Conservation (phyloP, 2,113 vertebrate species). For the Meleagris gallopavo region DNA sequence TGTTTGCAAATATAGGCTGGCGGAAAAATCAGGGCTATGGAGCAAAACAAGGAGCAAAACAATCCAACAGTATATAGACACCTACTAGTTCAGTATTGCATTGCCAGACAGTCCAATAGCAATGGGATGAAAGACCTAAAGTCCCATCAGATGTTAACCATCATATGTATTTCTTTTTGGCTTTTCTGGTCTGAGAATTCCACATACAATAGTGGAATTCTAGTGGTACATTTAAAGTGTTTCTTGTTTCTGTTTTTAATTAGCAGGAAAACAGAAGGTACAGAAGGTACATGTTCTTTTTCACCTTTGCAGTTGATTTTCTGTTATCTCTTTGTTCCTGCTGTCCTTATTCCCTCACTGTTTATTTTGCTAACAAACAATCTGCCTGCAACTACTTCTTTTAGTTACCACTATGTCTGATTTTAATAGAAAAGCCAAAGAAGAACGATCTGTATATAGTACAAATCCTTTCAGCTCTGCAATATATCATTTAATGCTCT, state of each 20-base stretch:
- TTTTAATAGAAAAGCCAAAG: slow-evolving; percentile 18
- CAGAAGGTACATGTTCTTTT: not conserved
- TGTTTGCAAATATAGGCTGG: not conserved
- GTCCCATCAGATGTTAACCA: not conserved
- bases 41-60: not conserved
- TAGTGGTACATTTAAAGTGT: not conserved
- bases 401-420: not conserved
- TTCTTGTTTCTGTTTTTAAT: slow-evolving; percentile 33
- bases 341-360: slow-evolving; percentile 4
- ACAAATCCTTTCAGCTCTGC: not conserved
- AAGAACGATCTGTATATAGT: not conserved
- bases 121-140: not conserved
- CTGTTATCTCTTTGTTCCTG: slow-evolving; percentile 22
- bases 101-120: not conserved
- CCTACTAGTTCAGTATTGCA: not conserved
- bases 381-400: not conserved
- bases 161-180: rapidly evolving
- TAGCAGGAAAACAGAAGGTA: slow-evolving; percentile 18
- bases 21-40: not conserved
- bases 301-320: slow-evolving; percentile 24
- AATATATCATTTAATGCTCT: not conserved
- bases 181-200: not conserved
- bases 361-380: slow-evolving; percentile 49
- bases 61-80: not conserved
- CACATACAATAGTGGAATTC: not conserved